Evolutionary conservation across 1,140 invertebrate genomes (phyloP).

Genomic region (Amyelois transitella): DNA sequence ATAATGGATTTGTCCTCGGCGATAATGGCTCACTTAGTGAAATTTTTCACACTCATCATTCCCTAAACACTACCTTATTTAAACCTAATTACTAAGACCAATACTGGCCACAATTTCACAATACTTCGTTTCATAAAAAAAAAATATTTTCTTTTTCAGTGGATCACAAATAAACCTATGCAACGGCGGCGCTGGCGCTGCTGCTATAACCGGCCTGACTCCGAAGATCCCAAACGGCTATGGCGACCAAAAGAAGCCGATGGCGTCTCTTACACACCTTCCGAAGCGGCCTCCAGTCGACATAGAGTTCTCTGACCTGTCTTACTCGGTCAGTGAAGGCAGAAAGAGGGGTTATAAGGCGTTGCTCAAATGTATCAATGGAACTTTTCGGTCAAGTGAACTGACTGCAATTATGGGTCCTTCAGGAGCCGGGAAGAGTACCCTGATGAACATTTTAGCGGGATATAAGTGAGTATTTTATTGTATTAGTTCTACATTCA

Average conservation of each 20-base stretch:
- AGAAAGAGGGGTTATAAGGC: constrained; percentile 86
- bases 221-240: constrained; percentile 81
- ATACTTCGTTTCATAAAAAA: neutral
- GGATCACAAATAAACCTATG: constrained; percentile 80
- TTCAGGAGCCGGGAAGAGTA: constrained; percentile 94
- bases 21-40: too few species aligned
- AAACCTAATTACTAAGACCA: too few species aligned
- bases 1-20: too few species aligned
- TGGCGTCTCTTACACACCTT: constrained; percentile 82
- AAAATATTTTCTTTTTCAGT: constrained; percentile 64
- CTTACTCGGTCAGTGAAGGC: constrained; percentile 89
- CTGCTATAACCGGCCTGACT: constrained; percentile 73
- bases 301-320: constrained; percentile 89
- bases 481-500: neutral
- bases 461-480: constrained; percentile 86
- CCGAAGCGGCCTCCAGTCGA: constrained; percentile 89
- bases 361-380: constrained; percentile 89
- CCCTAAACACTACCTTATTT: too few species aligned
- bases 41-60: too few species aligned
- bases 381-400: constrained; percentile 85
- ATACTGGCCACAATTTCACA: too few species aligned
- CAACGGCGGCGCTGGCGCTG: constrained; percentile 77
- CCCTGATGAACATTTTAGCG: constrained; percentile 91
- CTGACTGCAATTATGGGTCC: constrained; percentile 96
- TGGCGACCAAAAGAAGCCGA: constrained; percentile 76